Evolutionary conservation across 1,140 invertebrate species (phyloP), one percentile per base, ranked within the genome.

Genomic region (Scaptomyza hsui): DNA sequence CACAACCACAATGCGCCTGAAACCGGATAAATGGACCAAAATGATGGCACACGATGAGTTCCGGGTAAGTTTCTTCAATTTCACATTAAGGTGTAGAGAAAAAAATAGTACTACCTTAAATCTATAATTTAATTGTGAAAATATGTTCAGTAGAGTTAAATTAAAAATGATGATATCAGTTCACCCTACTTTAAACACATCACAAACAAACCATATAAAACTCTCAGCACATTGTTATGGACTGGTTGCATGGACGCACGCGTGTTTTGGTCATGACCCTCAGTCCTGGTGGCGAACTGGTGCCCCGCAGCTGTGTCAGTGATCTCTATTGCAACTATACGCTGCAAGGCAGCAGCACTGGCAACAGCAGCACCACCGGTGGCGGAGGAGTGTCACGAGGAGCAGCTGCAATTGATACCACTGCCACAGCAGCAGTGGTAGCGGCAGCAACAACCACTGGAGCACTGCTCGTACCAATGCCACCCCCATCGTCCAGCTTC

Each of bases 21-120:
- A 96, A 92, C 91, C 93, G 41, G 96, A 97, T 52, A 95, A 94
- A 92, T 97, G 95, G 95, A 90, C 92, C 41, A 96, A 95, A 92
- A 94, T 97, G 94, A 94, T 96, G 77, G 92, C 92, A 60, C 92
- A 92, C 18, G 94, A 95, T 35, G 95, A 85, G 44, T 71, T 88
- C 56, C 85, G 86, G 56, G 89, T 91, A 55, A 81, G 82, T 77
- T 45, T 2, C 7, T 10, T 16, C 6, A 5, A 3, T 2, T n/a
- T 10, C 6, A 16, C 13, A 26, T 10, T 10, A 29, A 7, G 26
- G 6, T 29, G 26, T 6, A 9, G 0, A 2, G 7, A 9, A 29
- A 9, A 1, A 24, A 24, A 24, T 5, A 24, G 6, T n/a, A n/a
- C n/a, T n/a, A n/a, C n/a, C n/a, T n/a, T n/a, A n/a, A n/a, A 24